Percentiles rank a stretch among this genome's conserved stretches.
phyloP scores from a whole-genome alignment of 2,113 vertebrate species.

The Mesocricetus auratus region DNA sequence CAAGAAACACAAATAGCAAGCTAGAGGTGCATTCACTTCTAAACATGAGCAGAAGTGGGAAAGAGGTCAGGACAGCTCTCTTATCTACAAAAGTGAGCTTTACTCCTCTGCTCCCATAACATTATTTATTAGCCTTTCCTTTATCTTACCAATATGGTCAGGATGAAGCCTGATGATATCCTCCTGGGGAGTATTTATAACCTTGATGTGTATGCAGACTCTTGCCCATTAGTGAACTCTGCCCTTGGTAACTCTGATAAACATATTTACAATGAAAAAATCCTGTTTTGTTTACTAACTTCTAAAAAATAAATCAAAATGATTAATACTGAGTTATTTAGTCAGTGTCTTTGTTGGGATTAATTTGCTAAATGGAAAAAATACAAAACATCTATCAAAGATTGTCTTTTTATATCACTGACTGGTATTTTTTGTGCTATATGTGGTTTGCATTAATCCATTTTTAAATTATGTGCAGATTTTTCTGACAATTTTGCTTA shows the following conservation, averaged over 20 bases:
- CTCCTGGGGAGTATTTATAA: constrained; percentile 24
- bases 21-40: constrained; percentile 32
- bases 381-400: not conserved
- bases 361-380: constrained; percentile 1
- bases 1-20: not conserved
- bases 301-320: constrained; percentile 53
- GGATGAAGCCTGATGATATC: not conserved
- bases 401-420: not conserved
- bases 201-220: not conserved
- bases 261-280: constrained; percentile 32
- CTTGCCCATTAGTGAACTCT: constrained; percentile 39
- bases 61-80: constrained; percentile 5
- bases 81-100: not conserved
- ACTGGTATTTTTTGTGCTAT: not conserved
- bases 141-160: not conserved
- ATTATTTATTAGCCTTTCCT: not conserved
- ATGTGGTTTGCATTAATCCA: not conserved
- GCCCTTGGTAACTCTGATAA: constrained; percentile 23
- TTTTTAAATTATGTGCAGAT: not conserved
- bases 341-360: not conserved
- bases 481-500: not conserved
- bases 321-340: constrained; percentile 25
- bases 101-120: not conserved
- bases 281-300: constrained; percentile 52
- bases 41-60: not conserved